Conservation (phyloP, 2,888 invertebrate genomes). For the Sminthurides aquaticus region DNA sequence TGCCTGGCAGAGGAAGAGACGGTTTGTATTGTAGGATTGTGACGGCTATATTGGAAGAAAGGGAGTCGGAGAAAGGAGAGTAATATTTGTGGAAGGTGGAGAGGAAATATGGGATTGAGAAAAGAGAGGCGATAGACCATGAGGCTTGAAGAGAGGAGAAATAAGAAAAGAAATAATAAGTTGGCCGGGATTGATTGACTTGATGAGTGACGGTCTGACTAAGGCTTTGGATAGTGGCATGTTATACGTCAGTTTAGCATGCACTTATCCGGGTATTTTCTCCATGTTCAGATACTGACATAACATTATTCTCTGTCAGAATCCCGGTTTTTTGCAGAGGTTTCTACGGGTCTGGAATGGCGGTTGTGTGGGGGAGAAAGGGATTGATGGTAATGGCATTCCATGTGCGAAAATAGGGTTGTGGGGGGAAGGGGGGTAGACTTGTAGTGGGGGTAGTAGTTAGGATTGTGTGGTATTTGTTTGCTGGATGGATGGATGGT, state of each 20-base stretch:
- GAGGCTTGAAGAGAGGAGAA: no score
- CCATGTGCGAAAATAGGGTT: background rate
- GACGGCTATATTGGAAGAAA: background rate
- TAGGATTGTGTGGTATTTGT: no score
- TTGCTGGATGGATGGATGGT: no score
- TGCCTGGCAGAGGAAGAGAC: no score
- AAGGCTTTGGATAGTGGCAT: constrained; percentile 4
- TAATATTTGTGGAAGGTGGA: background rate
- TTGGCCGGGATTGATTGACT: constrained; percentile 17
- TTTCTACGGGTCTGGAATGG: background rate
- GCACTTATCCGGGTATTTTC: background rate
- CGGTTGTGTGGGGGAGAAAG: background rate
- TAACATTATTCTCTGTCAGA: constrained; percentile 9
- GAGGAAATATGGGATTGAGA: background rate
- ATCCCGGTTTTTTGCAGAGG: background rate
- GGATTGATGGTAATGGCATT: background rate
- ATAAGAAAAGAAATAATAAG: constrained; percentile 1
- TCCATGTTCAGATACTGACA: constrained; percentile 1
- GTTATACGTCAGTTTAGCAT: background rate
- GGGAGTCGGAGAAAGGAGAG: background rate
- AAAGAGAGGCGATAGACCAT: background rate
- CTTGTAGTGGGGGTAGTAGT: no score
- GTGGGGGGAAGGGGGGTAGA: no score
- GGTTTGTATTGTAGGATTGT: no score
- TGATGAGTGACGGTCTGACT: constrained; percentile 16